Evolutionary conservation across 2,113 vertebrate genomes (phyloP).

Genomic region (Zosterops pallidus): DNA sequence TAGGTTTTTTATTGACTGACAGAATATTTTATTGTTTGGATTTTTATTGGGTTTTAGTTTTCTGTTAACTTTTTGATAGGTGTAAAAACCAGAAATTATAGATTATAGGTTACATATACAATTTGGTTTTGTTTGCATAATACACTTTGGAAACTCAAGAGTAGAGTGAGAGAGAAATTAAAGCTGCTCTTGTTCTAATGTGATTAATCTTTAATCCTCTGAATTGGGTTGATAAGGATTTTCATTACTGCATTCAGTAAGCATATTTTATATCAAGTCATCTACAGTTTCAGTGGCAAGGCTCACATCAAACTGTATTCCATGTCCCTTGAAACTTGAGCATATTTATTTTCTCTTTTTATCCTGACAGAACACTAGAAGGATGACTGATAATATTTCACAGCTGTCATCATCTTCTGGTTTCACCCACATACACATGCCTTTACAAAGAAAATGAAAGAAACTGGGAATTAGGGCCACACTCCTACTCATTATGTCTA

Average conservation of each 20-base stretch:
- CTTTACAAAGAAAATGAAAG: not conserved
- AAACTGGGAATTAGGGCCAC: not conserved
- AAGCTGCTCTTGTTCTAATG: not conserved
- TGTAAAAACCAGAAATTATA: not conserved
- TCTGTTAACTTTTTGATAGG: not conserved
- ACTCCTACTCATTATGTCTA: not conserved
- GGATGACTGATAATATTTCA: constrained; percentile 10
- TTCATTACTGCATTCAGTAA: not conserved
- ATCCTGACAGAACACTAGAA: not conserved
- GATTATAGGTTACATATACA: not conserved
- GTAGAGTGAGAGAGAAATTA: not conserved
- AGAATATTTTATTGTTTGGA: not conserved
- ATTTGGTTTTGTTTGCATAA: not conserved
- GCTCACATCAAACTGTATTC: not conserved
- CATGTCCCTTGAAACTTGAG: not conserved
- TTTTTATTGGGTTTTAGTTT: not conserved
- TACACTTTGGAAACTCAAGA: not conserved
- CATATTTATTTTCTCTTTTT: not conserved
- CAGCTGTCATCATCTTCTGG: not conserved
- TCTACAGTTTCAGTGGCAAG: not conserved
- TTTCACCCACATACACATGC: not conserved
- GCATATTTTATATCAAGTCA: not conserved
- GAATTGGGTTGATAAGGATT: not conserved
- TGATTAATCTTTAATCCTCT: not conserved
- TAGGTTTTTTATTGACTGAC: not conserved